Evolutionary conservation across 2,113 vertebrate species (phyloP).

Genomic region (Psilopsiagon aymara): DNA sequence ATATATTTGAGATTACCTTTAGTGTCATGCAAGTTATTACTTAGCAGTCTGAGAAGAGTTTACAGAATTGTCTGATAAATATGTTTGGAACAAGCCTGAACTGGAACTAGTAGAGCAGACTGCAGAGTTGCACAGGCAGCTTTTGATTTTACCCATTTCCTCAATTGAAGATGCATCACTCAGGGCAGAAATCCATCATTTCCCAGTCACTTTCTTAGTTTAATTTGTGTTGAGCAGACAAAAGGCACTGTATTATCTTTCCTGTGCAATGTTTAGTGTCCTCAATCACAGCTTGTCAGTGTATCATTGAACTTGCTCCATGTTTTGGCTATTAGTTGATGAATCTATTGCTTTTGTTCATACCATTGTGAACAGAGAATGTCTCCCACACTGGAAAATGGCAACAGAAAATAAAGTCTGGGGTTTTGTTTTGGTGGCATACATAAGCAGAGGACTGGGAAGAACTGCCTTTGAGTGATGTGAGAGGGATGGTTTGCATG

Average conservation of each 20-base stretch:
- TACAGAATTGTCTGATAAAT: slow-evolving; percentile 63
- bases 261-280: neutral
- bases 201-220: neutral
- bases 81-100: slow-evolving; percentile 64
- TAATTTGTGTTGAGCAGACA: neutral
- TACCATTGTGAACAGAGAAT: neutral
- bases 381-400: neutral
- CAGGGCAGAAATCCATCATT: slow-evolving; percentile 1
- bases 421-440: neutral
- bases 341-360: neutral
- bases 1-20: slow-evolving; percentile 63
- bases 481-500: neutral
- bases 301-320: neutral
- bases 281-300: neutral
- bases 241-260: neutral
- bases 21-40: slow-evolving; percentile 61
- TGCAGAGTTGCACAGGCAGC: neutral
- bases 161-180: slow-evolving; percentile 2
- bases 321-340: neutral
- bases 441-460: rapidly evolving
- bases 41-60: slow-evolving; percentile 49
- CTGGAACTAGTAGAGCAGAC: slow-evolving; percentile 37
- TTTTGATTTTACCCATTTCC: slow-evolving; percentile 19
- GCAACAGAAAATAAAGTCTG: neutral
- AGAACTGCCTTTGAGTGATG: neutral